Evolutionary conservation across 1,140 invertebrate species (phyloP).

Genomic region (Triops cancriformis): DNA sequence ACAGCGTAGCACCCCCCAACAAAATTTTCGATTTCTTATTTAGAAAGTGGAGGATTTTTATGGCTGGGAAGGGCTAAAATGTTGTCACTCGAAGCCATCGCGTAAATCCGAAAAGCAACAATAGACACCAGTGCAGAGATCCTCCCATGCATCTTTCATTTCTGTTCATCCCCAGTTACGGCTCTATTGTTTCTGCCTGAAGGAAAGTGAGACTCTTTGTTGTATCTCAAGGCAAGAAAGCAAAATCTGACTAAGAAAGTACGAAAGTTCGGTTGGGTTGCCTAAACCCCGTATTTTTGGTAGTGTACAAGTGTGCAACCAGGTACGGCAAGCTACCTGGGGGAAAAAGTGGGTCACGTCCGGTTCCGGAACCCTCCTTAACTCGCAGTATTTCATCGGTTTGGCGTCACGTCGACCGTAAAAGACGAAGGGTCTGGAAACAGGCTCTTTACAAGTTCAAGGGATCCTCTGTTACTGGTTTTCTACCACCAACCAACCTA

Average conservation of each 20-base stretch:
- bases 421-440: not conserved
- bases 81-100: not conserved
- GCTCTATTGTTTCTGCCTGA: not conserved
- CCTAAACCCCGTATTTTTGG: not conserved
- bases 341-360: not conserved
- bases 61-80: not conserved
- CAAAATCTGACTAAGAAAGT: not conserved
- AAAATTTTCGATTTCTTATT: not conserved
- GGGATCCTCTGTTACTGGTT: not conserved
- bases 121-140: not conserved
- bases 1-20: not conserved
- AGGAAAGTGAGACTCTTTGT: not conserved
- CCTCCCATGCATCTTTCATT: not conserved
- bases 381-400: not conserved
- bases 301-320: not conserved
- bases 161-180: not conserved
- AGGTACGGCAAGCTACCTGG: constrained; percentile 1
- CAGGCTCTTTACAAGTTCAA: not conserved
- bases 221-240: not conserved
- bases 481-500: not conserved
- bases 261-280: not conserved
- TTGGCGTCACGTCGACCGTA: not conserved
- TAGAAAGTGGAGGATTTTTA: not conserved
- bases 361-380: not conserved
- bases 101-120: not conserved